phyloP scores from a whole-genome alignment of 1,140 invertebrate genomes.

The Drosophila subpulchrella region DNA sequence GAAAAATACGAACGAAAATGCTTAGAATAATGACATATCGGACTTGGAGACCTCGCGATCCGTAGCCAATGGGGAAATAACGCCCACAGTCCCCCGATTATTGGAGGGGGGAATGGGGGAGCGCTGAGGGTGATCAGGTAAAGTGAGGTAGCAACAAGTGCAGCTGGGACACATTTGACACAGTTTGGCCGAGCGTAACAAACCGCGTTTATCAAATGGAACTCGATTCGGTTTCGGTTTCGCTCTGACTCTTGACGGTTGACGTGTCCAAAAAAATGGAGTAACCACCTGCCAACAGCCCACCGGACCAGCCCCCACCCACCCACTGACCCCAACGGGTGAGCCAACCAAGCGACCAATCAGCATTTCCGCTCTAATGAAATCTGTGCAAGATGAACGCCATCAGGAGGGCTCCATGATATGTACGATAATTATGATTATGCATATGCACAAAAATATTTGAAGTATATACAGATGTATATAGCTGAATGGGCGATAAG shows the following conservation, averaged over 20 bases:
- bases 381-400: constrained; percentile 30
- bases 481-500: background rate
- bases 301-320: background rate
- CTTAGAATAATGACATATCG: constrained; percentile 14
- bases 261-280: constrained; percentile 58
- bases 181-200: constrained; percentile 78
- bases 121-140: background rate
- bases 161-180: constrained; percentile 77
- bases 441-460: constrained; percentile 6
- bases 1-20: constrained; percentile 1
- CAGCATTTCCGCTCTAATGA: constrained; percentile 53
- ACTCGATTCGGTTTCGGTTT: constrained; percentile 50
- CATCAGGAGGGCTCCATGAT: constrained; percentile 15
- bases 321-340: constrained; percentile 17
- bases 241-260: constrained; percentile 34
- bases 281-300: constrained; percentile 3
- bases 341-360: constrained; percentile 37
- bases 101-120: constrained; percentile 1
- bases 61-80: constrained; percentile 30
- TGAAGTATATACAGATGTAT: background rate
- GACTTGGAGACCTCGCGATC: constrained; percentile 5
- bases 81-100: constrained; percentile 15
- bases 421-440: constrained; percentile 16
- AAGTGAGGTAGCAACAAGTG: constrained; percentile 42
- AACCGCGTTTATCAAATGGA: constrained; percentile 69